Base-by-base conservation (phyloP, 2,888 invertebrate species). In the Epiperipatus broadwayi region DNA sequence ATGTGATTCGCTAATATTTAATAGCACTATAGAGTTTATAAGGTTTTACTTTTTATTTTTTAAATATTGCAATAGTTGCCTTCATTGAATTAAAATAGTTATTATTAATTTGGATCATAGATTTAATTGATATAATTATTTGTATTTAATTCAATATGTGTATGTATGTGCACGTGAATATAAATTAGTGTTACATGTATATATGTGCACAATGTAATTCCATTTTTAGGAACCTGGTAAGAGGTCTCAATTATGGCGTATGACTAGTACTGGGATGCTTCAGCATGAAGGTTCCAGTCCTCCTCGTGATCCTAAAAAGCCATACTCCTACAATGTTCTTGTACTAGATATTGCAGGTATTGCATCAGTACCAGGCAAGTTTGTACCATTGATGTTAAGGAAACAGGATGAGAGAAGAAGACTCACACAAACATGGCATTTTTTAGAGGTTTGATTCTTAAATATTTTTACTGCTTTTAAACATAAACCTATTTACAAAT, bases 381-480 rank as follows among this genome's bases (percentile, higher is more conserved):
- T 69, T 47, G 72, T 76, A 2, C 70, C 73, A 35, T 67, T 95
- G 30, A 74, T 77, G 50, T 66, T 95, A 49, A 70, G 81, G 35
- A 74, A 81, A 46, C 74, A 79, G 1, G 87, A 91, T 60, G 70
- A 72, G 21, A 71, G 84, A 32, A 69, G 95, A 46, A 70, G 71
- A 41, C 74, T 77, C 14, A 93, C 89, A 35, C 95, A 95, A 64
- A 80, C 78, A 2, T 95, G 95, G 95, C 68, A 72, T 37, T 83
- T 85, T 53, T 76, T 78, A 19, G 69, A 72, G n/a, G n/a, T n/a
- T n/a, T n/a, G n/a, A n/a, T n/a, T n/a, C n/a, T n/a, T n/a, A n/a
- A n/a, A n/a, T n/a, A n/a, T n/a, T n/a, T n/a, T n/a, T n/a, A n/a
- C n/a, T n/a, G n/a, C n/a, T n/a, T n/a, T n/a, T n/a, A n/a, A n/a